Evolutionary conservation across 1,140 invertebrate species (phyloP), one percentile per base, ranked within the genome.

Genomic region (Coenobita brevimanus): DNA sequence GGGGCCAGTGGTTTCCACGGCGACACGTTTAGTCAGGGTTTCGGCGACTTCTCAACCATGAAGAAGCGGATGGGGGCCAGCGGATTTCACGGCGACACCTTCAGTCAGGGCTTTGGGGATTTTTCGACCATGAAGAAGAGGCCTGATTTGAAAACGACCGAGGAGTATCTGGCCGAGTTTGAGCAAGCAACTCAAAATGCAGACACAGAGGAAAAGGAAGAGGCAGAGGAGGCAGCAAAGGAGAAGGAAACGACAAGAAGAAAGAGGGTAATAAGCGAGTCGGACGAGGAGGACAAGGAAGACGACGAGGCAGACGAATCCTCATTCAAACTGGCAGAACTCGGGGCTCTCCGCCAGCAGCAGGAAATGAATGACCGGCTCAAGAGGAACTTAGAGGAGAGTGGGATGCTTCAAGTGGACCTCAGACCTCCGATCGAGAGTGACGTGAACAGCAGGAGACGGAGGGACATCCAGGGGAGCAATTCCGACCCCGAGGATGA

Each of bases 61-160:
- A 92, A 92, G 78, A 91, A 91, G 82, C 71, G 76, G 13, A 90
- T 90, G 87, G 90, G 79, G 4, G 83, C 90, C 0, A 90, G 90
- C 57, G 92, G 92, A 33, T 92, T 92, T 81, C 91, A 92, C 85
- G 91, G 91, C 21, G 93, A 93, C 81, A 92, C 93, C n/a, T 94
- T 94, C 87, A 92, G 92, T 81, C 91, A 92, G 80, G 93, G 93
- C 1, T 94, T 94, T 83, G 93, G 93, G 15, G 92, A 93, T 60
- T 94, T 93, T 90, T 92, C 92, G 73, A 92, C 93, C 0, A 93
- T 93, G 92, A 93, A 93, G 79, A 93, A 92, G 82, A 43, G 62
- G 90, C 36, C 36, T 27, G 27, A 71, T 33, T 27, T 27, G 10
- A 38, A 71, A 33, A 27, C 67, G 21, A 38, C 36, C 30, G 27